Conservation (phyloP, 2,113 vertebrate species). For the Cettia cetti region DNA sequence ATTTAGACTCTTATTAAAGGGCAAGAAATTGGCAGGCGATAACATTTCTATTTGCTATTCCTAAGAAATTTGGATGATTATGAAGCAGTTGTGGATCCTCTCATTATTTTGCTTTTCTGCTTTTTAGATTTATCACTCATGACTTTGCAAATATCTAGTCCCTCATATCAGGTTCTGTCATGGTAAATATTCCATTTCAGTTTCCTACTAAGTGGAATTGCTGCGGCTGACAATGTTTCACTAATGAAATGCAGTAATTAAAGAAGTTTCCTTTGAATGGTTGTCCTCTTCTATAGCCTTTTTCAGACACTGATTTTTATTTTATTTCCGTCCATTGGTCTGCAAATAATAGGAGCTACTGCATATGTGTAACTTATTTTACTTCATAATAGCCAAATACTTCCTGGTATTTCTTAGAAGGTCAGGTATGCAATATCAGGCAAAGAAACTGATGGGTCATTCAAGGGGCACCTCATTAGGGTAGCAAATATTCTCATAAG, state of each 20-base stretch:
- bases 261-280: not conserved
- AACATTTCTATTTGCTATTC: not conserved
- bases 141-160: not conserved
- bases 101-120: not conserved
- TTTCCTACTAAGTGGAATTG: not conserved
- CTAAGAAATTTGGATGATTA: not conserved
- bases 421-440: not conserved
- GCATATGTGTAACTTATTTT: not conserved
- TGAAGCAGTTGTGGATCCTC: not conserved
- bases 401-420: not conserved
- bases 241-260: not conserved
- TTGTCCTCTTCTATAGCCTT: not conserved
- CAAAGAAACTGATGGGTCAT: not conserved
- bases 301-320: not conserved
- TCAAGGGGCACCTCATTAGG: not conserved
- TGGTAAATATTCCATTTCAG: not conserved
- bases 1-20: not conserved
- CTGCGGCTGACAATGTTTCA: not conserved
- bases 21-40: not conserved
- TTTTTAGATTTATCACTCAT: not conserved
- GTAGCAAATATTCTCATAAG: not conserved
- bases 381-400: not conserved
- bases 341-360: not conserved
- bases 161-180: not conserved
- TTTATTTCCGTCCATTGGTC: not conserved